These are phyloP conservation scores for Lepidocolaptes lacrymiger DNA, from an alignment of 2,797 vertebrate species.

Conservation along the genomic window DNA sequence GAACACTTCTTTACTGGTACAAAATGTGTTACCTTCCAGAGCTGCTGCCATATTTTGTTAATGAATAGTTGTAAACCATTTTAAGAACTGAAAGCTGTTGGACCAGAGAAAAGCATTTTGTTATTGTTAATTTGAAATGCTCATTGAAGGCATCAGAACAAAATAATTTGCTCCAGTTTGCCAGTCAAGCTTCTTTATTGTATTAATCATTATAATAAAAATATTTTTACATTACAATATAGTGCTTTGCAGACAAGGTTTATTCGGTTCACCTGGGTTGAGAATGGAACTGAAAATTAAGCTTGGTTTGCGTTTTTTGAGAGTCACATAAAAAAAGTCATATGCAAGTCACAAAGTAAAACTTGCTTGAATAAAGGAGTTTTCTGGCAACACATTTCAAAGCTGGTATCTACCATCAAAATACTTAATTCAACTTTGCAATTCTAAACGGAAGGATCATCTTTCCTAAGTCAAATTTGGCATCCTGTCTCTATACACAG, in stretches of 20 bases:
- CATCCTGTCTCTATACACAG: rapidly evolving
- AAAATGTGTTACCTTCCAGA: not conserved
- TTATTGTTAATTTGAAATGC: not conserved
- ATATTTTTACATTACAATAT: not conserved
- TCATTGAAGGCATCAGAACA: not conserved
- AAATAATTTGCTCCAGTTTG: not conserved
- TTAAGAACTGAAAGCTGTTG: not conserved
- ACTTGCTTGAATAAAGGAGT: not conserved
- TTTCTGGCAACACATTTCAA: not conserved
- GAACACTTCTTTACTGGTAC: not conserved
- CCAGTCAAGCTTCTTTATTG: not conserved
- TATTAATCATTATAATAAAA: not conserved
- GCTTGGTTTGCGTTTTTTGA: not conserved
- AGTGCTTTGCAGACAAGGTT: not conserved
- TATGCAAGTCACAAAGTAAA: not conserved
- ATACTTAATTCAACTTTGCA: not conserved
- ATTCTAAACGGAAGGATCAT: not conserved
- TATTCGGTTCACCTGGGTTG: not conserved
- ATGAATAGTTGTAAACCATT: not conserved
- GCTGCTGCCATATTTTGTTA: not conserved
- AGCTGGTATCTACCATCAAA: not conserved
- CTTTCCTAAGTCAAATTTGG: not conserved
- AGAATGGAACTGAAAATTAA: not conserved
- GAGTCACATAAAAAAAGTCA: not conserved
- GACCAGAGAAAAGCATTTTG: not conserved